Base-by-base conservation (phyloP, 2,888 invertebrate genomes). In the Ormyrus pomaceus region DNA sequence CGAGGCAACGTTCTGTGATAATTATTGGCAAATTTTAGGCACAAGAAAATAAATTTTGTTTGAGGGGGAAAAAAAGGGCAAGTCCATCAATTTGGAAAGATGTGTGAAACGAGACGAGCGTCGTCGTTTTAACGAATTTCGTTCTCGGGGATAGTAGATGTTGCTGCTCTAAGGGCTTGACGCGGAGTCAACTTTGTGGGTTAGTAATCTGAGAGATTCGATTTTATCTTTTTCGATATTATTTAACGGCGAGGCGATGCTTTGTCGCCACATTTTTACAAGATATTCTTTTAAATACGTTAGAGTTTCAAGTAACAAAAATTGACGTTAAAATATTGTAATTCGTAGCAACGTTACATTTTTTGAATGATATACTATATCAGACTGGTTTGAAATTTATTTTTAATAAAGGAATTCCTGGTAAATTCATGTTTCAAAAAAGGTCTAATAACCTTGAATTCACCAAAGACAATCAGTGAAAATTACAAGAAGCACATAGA, bases 31-130 rank as follows among this genome's bases (percentile, higher is more conserved):
- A 79, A 74, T 62, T 69, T 58, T 77, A 58, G 34, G 5, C 55
- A 46, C 48, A 46, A 61, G 45, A 46, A 11, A 64, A 56, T 65
- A 58, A 34, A 34, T 34, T 19, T 19, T 19, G 34, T 34, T 34
- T 34, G 34, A 34, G 34, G 34, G 34, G 3, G 4, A 34, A 34
- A 34, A 34, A 34, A 34, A 34, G 34, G 34, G 4, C 34, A 4
- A 8, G 75, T n/a, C 48, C 70, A 81, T 84, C 79, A 83, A 76
- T 86, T 88, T 89, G 89, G 89, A 89, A 89, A 89, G 89, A 89
- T 88, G 85, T 88, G 88, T 86, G 86, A 86, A 83, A 83, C 83
- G 86, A 85, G 53, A 72, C 10, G 11, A 11, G 59, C 19, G 10
- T 66, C 53, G 55, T 10, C 80, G 34, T 46, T 72, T 81, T 64